A percentile compares a stretch with the other conserved stretches of the same genome.
Evolutionary conservation across 1,140 invertebrate genomes (phyloP).

Genomic region (Colletes latitarsis): DNA sequence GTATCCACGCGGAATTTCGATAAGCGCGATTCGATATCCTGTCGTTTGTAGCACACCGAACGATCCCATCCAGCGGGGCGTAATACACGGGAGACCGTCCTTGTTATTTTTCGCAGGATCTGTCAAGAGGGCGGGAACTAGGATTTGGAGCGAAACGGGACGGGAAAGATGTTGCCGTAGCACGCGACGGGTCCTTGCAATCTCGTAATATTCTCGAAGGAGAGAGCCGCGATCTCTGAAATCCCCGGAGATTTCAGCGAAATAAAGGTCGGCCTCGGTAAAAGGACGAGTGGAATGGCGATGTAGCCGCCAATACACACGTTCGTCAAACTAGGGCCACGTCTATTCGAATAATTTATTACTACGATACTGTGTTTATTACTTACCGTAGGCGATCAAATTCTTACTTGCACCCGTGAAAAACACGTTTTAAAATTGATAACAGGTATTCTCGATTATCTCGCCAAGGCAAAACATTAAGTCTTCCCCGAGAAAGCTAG

Average conservation of each 20-base stretch:
- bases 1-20: constrained; percentile 43
- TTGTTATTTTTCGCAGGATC: constrained; percentile 54
- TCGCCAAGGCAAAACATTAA: no score
- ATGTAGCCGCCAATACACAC: constrained; percentile 18
- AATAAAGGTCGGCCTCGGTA: constrained; percentile 68
- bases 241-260: constrained; percentile 76
- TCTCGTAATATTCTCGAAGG: constrained; percentile 77
- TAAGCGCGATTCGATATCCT: constrained; percentile 46
- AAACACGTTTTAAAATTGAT: no score
- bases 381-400: no score
- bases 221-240: constrained; percentile 72
- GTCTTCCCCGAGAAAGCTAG: no score
- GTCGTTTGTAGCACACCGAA: constrained; percentile 31
- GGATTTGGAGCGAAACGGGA: constrained; percentile 17
- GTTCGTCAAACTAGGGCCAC: not conserved
- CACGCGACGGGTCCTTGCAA: constrained; percentile 71
- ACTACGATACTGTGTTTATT: no score
- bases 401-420: no score
- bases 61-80: constrained; percentile 36
- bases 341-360: no score
- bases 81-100: constrained; percentile 53
- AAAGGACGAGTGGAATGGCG: constrained; percentile 44
- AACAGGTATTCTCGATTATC: no score
- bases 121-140: constrained; percentile 34
- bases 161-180: constrained; percentile 40